These are phyloP conservation scores for Eurystomus glaucurus DNA, from an alignment of 2,797 vertebrate species.

Conservation along the genomic window DNA sequence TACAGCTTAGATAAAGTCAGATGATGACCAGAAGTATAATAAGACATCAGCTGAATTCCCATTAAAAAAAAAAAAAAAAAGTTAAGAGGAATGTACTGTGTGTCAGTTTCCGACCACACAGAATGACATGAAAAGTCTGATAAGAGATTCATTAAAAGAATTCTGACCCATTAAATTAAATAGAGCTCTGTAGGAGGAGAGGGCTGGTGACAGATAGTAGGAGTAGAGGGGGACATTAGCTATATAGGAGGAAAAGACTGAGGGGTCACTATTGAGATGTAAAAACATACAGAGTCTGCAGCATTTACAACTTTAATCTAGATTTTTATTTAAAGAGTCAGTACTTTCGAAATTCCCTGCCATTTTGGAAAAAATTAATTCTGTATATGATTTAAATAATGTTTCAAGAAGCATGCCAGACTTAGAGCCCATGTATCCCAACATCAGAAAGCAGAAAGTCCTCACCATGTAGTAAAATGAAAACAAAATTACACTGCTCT, in stretches of 20 bases:
- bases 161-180: neutral
- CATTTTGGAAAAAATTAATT: neutral
- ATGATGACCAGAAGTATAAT: neutral
- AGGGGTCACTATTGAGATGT: neutral
- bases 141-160: neutral
- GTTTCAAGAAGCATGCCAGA: accelerated
- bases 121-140: neutral
- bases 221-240: accelerated
- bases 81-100: neutral
- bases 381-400: neutral
- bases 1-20: neutral
- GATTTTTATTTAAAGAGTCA: neutral
- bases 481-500: neutral
- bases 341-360: accelerated
- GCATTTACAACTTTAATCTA: neutral
- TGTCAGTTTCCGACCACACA: neutral
- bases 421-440: too few species aligned
- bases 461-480: neutral
- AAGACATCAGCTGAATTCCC: neutral
- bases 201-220: neutral
- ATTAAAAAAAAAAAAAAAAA: accelerated
- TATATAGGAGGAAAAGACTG: neutral
- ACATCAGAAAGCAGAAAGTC: neutral
- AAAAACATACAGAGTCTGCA: neutral
- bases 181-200: neutral